Base-by-base conservation (phyloP, 2,888 invertebrate genomes). In the Caenorhabditis panamensis region DNA sequence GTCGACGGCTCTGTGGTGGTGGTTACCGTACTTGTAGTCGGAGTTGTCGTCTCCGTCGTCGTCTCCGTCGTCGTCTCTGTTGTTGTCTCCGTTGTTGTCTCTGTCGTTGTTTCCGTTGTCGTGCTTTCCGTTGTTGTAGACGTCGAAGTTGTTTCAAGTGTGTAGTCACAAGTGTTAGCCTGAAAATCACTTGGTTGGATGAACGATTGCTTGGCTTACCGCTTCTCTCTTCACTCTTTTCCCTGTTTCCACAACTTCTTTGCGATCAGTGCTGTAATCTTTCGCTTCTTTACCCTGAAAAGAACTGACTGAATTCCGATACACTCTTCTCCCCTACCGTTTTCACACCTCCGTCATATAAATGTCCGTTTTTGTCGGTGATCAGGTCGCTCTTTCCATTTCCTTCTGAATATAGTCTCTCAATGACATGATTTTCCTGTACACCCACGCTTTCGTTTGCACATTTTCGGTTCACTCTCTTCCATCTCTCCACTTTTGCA, bases 401-500 rank as follows among this genome's bases (percentile, higher is more conserved):
- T 9, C 18, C 18, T 37, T 41, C 73, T 75, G 41, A 59, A 66
- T 59, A 13, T 8, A 36, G 18, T 61, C 11, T 47, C 22, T 31
- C 18, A 31, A n/a, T 20, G 16, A 11, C 24, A 3, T 13, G 51
- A n/a, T 24, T 9, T 4, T 13, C 22, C 18, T 9, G n/a, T 41
- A 9, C 8, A 59, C 66, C 37, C 41, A 63, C 72, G 51, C 47
- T 68, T 51, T 24, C 73, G 41, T 31, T 68, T 73, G 62, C 73
- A 79, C 24, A 68, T 36, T 9, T 16, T 26, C 16, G 2, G 51
- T 1, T 47, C 64, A n/a, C 54, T 61, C n/a, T 47, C 31, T 11
- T 62, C 59, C 1, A 66, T 49, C 2, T 61, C 62, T 49, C 78
- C 78, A 61, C 78, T 79, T 37, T 79, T 28, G 41, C 78, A 79